A percentile compares a stretch with the other conserved stretches of the same genome.
Conservation (phyloP, 64 coral and sea anemone genomes). For the Cladopsammia gracilis region DNA sequence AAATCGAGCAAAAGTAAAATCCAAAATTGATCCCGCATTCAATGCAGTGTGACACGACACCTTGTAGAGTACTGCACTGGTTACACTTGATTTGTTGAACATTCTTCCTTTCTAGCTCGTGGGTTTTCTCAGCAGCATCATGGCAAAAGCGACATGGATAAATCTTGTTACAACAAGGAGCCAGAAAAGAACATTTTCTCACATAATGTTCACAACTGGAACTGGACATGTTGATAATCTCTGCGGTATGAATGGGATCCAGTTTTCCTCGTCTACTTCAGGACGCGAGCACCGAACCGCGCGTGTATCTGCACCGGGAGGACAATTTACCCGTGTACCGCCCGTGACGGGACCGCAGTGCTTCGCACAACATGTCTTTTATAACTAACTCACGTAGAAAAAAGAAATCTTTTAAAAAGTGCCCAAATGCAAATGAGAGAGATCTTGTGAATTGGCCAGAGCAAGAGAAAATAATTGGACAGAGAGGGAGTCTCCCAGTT, state of each 20-base stretch:
- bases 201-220: slow-evolving; percentile 87
- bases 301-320: too few species aligned
- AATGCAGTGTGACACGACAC: slow-evolving; percentile 62
- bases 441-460: too few species aligned
- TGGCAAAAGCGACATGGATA: slow-evolving; percentile 96
- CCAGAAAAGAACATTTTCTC: slow-evolving; percentile 84
- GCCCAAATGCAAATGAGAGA: too few species aligned
- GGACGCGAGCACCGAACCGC: too few species aligned
- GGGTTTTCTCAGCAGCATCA: slow-evolving; percentile 68
- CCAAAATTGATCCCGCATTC: slow-evolving; percentile 88
- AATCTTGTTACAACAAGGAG: slow-evolving; percentile 92
- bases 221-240: background rate
- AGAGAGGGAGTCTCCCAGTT: too few species aligned
- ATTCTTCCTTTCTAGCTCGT: slow-evolving; percentile 89
- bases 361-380: too few species aligned
- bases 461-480: too few species aligned
- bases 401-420: too few species aligned
- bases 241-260: background rate
- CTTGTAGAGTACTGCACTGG: slow-evolving; percentile 85
- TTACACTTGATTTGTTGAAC: slow-evolving; percentile 83
- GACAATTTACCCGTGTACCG: too few species aligned
- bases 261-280: background rate
- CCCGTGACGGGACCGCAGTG: too few species aligned
- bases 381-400: too few species aligned
- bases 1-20: slow-evolving; percentile 91